A percentile compares a stretch with the other conserved stretches of the same genome.
These are phyloP conservation scores for Bombyx huttoni DNA, from an alignment of 2,888 invertebrate genomes.

Conservation along the genomic window DNA sequence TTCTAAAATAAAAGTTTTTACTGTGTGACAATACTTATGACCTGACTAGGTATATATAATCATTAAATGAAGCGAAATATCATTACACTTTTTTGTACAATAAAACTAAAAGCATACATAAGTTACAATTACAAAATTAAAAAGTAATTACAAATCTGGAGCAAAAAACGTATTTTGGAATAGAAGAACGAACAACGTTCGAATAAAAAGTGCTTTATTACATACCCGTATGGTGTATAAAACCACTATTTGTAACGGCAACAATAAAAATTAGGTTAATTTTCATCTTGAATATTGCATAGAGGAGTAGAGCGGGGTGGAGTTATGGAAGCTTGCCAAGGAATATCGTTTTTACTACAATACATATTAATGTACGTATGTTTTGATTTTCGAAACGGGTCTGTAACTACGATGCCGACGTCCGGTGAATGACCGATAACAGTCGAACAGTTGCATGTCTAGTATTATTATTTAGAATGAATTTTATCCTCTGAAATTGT, in stretches of 20 bases:
- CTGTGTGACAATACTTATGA: no score
- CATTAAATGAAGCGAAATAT: no score
- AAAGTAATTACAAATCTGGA: no score
- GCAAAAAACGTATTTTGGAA: no score
- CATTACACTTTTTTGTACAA: no score
- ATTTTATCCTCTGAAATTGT: not conserved
- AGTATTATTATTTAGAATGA: not conserved
- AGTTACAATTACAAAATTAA: no score
- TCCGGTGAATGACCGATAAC: constrained; percentile 51
- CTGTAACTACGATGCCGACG: constrained; percentile 5
- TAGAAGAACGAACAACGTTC: not conserved
- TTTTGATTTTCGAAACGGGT: constrained; percentile 13
- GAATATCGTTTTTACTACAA: constrained; percentile 27
- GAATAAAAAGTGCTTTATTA: not conserved
- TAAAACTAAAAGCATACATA: no score
- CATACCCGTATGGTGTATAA: constrained; percentile 10
- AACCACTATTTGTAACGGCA: constrained; percentile 12
- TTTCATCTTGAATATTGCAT: constrained; percentile 31
- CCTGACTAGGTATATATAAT: no score
- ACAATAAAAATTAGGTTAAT: constrained; percentile 28
- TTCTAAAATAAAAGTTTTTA: no score
- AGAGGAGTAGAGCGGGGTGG: constrained; percentile 21
- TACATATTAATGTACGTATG: constrained; percentile 18
- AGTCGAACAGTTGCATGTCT: constrained; percentile 11
- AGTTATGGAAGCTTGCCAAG: constrained; percentile 46